Conservation (phyloP, 2,797 vertebrate species). For the Gephyroberyx darwinii region DNA sequence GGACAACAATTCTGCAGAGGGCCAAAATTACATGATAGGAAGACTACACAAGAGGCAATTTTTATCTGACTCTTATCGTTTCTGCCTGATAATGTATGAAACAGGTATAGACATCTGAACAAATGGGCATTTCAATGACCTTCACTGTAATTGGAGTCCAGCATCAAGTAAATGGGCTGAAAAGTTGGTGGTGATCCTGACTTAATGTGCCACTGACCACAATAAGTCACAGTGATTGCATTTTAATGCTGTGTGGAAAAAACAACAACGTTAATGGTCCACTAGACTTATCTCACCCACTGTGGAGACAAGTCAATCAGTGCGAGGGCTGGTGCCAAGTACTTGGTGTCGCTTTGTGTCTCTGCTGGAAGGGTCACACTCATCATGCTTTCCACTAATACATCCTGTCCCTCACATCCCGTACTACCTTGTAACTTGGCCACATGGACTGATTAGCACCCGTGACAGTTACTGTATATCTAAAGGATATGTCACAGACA, state of each 20-base stretch:
- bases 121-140: conserved; percentile 51
- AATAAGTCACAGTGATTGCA: conserved; percentile 74
- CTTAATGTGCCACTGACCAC: conserved; percentile 68
- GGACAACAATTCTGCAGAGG: too few species aligned
- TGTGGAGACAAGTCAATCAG: conserved; percentile 73
- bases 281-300: conserved; percentile 68
- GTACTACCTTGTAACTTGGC: conserved; percentile 43
- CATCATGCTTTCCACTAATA: conserved; percentile 53
- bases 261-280: conserved; percentile 66
- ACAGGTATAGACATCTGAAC: conserved; percentile 36
- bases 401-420: conserved; percentile 42
- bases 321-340: conserved; percentile 62
- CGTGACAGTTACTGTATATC: conserved; percentile 24
- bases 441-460: conserved; percentile 22
- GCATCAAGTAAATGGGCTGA: conserved; percentile 73
- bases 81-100: conserved; percentile 12
- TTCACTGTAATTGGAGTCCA: conserved; percentile 64
- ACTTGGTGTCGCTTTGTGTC: conserved; percentile 62
- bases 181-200: conserved; percentile 63
- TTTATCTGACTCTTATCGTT: not conserved
- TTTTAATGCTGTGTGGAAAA: conserved; percentile 72
- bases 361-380: conserved; percentile 65
- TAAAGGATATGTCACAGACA: conserved; percentile 28
- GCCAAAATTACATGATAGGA: too few species aligned
- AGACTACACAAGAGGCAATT: not conserved